Evolutionary conservation across 2,888 invertebrate genomes (phyloP).

Genomic region (Lycocerus yunnanus): DNA sequence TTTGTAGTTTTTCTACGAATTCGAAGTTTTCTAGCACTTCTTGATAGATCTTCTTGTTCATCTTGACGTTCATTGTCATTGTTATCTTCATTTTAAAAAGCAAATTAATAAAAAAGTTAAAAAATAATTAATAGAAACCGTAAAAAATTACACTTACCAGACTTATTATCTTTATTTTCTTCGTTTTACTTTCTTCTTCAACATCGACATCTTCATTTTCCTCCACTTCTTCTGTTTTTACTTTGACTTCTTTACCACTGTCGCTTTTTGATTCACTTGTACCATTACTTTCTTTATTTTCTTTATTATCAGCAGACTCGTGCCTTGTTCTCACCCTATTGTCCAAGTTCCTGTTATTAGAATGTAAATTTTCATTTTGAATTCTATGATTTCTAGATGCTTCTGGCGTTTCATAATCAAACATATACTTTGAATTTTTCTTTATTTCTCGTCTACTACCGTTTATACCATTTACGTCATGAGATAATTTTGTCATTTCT

Average conservation of each 20-base stretch:
- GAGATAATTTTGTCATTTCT: slow-evolving; percentile 6
- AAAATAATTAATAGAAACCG: neutral
- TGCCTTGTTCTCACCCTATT: slow-evolving; percentile 26
- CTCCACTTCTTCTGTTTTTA: slow-evolving; percentile 27
- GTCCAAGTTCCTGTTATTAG: slow-evolving; percentile 16
- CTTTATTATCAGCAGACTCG: slow-evolving; percentile 33
- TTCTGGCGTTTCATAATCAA: slow-evolving; percentile 45
- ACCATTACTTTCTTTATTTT: slow-evolving; percentile 28
- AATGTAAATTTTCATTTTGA: slow-evolving; percentile 11
- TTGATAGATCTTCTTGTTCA: slow-evolving; percentile 36
- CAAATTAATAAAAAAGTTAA: neutral
- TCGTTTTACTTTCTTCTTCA: slow-evolving; percentile 4
- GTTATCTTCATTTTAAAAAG: neutral
- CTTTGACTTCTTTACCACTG: slow-evolving; percentile 28
- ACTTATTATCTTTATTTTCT: slow-evolving; percentile 10
- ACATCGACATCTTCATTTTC: slow-evolving; percentile 15
- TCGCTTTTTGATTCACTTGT: slow-evolving; percentile 36
- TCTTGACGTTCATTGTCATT: slow-evolving; percentile 16
- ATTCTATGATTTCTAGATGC: slow-evolving; percentile 30
- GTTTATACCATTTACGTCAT: slow-evolving; percentile 35
- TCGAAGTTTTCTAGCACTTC: slow-evolving; percentile 37
- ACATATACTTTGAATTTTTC: slow-evolving; percentile 47
- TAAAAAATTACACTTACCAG: neutral
- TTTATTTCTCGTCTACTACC: slow-evolving; percentile 40
- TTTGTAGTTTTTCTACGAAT: slow-evolving; percentile 30